phyloP scores from a whole-genome alignment of 1,140 invertebrate genomes.

The Drosophila jambulina region DNA sequence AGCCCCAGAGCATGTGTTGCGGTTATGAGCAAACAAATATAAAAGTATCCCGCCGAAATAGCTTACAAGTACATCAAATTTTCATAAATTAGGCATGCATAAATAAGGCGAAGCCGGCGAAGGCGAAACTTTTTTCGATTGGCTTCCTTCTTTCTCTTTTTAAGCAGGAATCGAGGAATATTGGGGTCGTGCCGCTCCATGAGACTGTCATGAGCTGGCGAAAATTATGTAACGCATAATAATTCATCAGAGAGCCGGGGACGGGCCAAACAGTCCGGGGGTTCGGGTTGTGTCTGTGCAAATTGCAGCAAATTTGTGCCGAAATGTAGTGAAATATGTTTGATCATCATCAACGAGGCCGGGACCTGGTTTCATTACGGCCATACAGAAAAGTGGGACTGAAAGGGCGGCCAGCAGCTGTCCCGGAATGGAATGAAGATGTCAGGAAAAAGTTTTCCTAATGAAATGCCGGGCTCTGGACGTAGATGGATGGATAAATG shows the following conservation, averaged over 20 bases:
- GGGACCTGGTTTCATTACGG: conserved; percentile 38
- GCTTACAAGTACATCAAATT: conserved; percentile 84
- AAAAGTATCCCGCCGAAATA: conserved; percentile 81
- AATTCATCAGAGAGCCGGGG: conserved; percentile 65
- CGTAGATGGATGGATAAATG: conserved; percentile 31
- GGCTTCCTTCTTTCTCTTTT: conserved; percentile 15
- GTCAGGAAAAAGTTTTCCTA: conserved; percentile 36
- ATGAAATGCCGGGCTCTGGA: conserved; percentile 47
- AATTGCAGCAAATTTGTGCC: conserved; percentile 76
- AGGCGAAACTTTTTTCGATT: conserved; percentile 61
- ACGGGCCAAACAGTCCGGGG: not conserved
- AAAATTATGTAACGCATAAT: conserved; percentile 82
- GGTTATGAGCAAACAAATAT: conserved; percentile 83
- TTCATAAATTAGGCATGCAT: conserved; percentile 84
- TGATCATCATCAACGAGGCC: conserved; percentile 64
- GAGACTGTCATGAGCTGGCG: conserved; percentile 77
- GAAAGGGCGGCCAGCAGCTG: conserved; percentile 47
- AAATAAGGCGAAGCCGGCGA: conserved; percentile 63
- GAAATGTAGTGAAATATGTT: conserved; percentile 73
- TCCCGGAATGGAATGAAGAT: conserved; percentile 37
- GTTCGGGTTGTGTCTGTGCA: conserved; percentile 48
- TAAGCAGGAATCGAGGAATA: conserved; percentile 14
- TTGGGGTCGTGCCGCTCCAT: conserved; percentile 23
- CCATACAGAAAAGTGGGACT: conserved; percentile 28
- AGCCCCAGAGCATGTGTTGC: conserved; percentile 68